phyloP scores from a whole-genome alignment of 37 sponge, comb jelly and placozoan species.

The Oscarella lobularis region DNA sequence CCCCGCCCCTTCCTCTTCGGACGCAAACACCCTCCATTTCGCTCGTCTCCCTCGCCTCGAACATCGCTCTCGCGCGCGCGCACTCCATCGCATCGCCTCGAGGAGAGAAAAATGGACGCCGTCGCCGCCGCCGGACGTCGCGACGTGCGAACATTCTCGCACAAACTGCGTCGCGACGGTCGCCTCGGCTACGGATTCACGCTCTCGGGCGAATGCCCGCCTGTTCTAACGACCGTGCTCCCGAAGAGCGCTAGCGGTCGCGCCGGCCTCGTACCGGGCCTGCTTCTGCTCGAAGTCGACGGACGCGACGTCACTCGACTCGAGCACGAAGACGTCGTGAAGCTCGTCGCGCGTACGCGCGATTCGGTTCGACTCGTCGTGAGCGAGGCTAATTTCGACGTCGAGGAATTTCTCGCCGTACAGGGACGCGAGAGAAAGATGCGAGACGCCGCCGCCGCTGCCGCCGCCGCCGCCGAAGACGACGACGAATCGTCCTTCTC shows the following conservation, averaged over 20 bases:
- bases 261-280: not conserved
- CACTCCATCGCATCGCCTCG: too few species aligned
- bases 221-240: not conserved
- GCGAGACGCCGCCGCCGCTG: not conserved
- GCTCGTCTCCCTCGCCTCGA: too few species aligned
- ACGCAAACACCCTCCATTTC: too few species aligned
- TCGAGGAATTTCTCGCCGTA: not conserved
- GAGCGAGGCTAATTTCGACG: not conserved
- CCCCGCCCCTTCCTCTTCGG: too few species aligned
- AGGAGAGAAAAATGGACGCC: too few species aligned
- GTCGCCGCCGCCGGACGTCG: not conserved
- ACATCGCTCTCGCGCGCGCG: too few species aligned
- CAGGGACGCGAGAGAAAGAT: not conserved
- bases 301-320: not conserved
- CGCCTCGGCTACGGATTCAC: not conserved
- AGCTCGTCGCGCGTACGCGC: not conserved
- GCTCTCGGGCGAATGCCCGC: not conserved
- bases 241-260: not conserved
- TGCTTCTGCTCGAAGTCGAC: not conserved
- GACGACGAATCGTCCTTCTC: not conserved
- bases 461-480: not conserved
- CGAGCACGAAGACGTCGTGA: not conserved
- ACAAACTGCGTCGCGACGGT: not conserved
- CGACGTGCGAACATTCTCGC: not conserved
- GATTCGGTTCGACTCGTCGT: not conserved